Evolutionary conservation across 2,113 vertebrate species (phyloP).

Genomic region (Nanger granti): DNA sequence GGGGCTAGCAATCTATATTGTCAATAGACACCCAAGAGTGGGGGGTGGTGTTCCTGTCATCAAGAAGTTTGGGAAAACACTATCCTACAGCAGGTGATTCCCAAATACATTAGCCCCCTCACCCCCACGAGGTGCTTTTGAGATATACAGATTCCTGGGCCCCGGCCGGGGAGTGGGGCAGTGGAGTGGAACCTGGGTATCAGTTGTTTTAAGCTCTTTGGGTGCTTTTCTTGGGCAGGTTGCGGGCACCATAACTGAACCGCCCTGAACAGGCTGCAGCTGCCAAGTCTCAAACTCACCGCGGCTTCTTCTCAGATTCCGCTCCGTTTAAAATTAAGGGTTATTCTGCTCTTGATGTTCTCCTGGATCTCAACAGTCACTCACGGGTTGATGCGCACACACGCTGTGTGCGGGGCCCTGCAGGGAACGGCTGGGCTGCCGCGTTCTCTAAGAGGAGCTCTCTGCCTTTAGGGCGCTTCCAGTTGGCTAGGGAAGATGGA

Average conservation of each 20-base stretch:
- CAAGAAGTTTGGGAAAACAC: neutral
- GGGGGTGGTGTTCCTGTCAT: neutral
- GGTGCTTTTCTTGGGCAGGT: too few relatives aligned
- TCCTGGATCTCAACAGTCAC: neutral
- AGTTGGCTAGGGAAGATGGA: neutral
- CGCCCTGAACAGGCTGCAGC: neutral
- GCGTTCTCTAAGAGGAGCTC: too few relatives aligned
- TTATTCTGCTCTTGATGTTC: neutral
- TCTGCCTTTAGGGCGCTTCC: neutral
- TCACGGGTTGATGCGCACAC: neutral
- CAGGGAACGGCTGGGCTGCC: neutral
- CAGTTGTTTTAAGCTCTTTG: neutral
- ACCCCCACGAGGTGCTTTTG: neutral
- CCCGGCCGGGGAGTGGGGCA: neutral
- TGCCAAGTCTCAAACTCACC: neutral
- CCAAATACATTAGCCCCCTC: neutral
- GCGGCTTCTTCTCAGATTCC: neutral
- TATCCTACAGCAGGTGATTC: neutral
- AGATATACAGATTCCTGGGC: neutral
- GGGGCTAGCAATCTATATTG: neutral
- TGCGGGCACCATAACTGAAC: neutral
- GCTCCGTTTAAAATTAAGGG: neutral
- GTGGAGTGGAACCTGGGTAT: neutral
- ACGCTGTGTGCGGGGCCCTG: neutral
- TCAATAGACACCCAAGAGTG: neutral